Percentiles rank a stretch among this genome's conserved stretches.
Evolutionary conservation across 2,888 invertebrate genomes (phyloP).

Genomic region (Drosophila yooni): DNA sequence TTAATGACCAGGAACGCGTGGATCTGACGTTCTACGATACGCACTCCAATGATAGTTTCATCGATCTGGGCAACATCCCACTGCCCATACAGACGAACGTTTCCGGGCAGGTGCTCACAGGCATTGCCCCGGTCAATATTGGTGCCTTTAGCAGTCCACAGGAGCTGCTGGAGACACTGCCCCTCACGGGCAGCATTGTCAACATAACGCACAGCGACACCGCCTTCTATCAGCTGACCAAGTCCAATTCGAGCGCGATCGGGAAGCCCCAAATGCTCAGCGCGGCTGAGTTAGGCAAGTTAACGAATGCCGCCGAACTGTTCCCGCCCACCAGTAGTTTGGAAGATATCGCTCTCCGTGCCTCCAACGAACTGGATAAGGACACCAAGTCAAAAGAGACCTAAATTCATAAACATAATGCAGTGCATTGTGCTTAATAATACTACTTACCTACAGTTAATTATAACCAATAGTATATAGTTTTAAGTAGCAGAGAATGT

Average conservation of each 20-base stretch:
- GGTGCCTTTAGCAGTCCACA: conserved; percentile 84
- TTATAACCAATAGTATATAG: conserved; percentile 22
- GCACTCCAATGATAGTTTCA: conserved; percentile 85
- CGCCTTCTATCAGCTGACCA: conserved; percentile 83
- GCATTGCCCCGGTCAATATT: conserved; percentile 86
- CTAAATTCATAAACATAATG: conserved; percentile 39
- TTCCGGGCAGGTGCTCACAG: conserved; percentile 86
- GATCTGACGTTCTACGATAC: conserved; percentile 87
- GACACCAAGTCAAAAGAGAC: conserved; percentile 36
- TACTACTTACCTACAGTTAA: conserved; percentile 31
- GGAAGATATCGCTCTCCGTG: conserved; percentile 29
- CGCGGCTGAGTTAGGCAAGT: conserved; percentile 63
- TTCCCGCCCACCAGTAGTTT: conserved; percentile 57
- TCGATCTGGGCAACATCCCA: conserved; percentile 86
- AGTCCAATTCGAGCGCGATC: conserved; percentile 74
- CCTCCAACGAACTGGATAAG: conserved; percentile 52
- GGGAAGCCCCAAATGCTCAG: conserved; percentile 78
- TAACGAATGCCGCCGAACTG: conserved; percentile 75
- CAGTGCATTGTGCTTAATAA: conserved; percentile 68
- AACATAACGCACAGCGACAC: conserved; percentile 85
- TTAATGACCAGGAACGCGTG: conserved; percentile 86
- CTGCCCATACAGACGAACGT: conserved; percentile 86
- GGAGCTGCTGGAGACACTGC: conserved; percentile 83
- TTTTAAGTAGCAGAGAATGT: conserved; percentile 70
- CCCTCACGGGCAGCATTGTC: conserved; percentile 84